Conservation (phyloP, 2,888 invertebrate genomes). For the Amphiduros pacificus region DNA sequence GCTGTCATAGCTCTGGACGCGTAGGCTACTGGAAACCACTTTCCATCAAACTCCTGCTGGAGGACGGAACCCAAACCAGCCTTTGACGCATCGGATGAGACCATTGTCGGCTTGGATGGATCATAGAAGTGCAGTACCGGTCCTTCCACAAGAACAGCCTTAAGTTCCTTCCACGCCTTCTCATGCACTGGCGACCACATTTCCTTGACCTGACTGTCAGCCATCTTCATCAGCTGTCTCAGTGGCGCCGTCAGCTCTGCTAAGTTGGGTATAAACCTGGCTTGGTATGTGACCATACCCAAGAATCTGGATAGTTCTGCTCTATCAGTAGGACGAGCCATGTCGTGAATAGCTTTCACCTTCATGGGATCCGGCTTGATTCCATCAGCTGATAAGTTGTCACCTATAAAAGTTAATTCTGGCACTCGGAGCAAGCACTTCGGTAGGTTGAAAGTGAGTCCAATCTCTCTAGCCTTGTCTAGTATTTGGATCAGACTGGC, state of each 20-base stretch:
- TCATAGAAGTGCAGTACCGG: conserved; percentile 20
- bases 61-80: conserved; percentile 15
- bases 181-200: background rate
- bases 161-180: background rate
- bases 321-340: background rate
- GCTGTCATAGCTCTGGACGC: conserved; percentile 19
- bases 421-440: background rate
- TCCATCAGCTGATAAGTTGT: background rate
- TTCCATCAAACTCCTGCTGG: conserved; percentile 15
- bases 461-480: background rate
- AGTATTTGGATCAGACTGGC: background rate
- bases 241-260: background rate
- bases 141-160: background rate
- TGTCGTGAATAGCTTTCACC: background rate
- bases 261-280: background rate
- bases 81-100: conserved; percentile 3
- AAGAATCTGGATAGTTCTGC: background rate
- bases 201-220: no score
- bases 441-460: background rate
- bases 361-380: background rate
- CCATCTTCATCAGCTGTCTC: background rate
- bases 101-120: background rate
- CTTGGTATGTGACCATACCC: background rate
- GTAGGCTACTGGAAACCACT: conserved; percentile 32
- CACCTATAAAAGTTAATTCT: background rate